These are phyloP conservation scores for Malacoctenus gilli DNA, from an alignment of 2,797 vertebrate genomes.

Conservation along the genomic window DNA sequence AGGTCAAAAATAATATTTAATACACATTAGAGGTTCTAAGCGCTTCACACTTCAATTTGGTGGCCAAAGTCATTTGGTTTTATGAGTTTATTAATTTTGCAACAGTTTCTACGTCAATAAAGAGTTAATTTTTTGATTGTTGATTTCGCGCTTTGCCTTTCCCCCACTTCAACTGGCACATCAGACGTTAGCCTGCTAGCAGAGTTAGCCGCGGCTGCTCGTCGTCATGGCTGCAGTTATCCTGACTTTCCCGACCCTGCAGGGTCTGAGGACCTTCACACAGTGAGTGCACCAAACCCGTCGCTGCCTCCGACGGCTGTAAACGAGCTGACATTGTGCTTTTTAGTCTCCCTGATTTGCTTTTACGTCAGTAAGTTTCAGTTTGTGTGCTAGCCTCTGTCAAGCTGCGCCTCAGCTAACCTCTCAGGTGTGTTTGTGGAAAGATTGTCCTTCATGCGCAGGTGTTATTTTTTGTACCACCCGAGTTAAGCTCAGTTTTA, in stretches of 20 bases:
- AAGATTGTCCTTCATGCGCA: too few species aligned
- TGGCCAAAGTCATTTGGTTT: background rate
- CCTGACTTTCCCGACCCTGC: constrained; percentile 69
- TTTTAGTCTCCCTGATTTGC: background rate
- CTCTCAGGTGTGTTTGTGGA: too few species aligned
- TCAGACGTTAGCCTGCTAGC: constrained; percentile 18
- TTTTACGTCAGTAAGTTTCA: constrained; percentile 3
- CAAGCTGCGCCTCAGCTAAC: too few species aligned
- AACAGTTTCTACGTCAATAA: background rate
- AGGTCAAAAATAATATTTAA: constrained; percentile 7
- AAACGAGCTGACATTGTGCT: too few species aligned
- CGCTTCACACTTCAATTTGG: too few species aligned
- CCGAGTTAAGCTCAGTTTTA: too few species aligned
- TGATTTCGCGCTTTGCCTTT: constrained; percentile 34
- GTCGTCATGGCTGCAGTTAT: constrained; percentile 78
- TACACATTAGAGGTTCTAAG: rapidly evolving
- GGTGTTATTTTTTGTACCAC: too few species aligned
- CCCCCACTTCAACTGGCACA: background rate
- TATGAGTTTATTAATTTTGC: rapidly evolving
- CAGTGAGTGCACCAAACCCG: constrained; percentile 72
- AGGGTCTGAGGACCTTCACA: constrained; percentile 67
- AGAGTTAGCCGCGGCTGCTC: constrained; percentile 43
- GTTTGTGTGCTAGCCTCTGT: too few species aligned
- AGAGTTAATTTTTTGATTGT: background rate
- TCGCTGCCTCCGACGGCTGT: too few species aligned